Percentiles rank a stretch among this genome's conserved stretches.
Evolutionary conservation across 2,888 invertebrate species (phyloP).

Genomic region (Phytoseiulus persimilis): DNA sequence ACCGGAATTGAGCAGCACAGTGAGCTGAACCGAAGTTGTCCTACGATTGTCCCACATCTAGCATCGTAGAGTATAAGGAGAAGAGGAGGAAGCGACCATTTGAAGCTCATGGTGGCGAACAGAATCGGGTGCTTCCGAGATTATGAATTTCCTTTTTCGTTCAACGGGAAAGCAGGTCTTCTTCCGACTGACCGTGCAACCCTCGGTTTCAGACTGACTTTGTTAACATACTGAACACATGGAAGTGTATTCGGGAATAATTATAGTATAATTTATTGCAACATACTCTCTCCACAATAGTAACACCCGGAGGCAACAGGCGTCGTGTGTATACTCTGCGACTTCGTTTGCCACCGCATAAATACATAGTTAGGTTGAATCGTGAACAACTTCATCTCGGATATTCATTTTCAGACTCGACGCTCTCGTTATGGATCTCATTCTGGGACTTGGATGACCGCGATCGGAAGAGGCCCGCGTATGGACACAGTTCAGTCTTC

Average conservation of each 20-base stretch:
- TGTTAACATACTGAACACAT: no score
- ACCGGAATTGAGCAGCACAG: no score
- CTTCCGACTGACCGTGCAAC: no score
- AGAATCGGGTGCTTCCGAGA: no score
- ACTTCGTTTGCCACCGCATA: neutral
- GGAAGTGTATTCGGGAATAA: neutral
- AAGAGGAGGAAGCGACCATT: no score
- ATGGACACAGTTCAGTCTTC: neutral
- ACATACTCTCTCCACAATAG: neutral
- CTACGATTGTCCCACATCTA: no score
- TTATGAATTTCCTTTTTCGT: no score
- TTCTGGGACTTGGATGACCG: neutral
- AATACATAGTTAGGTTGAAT: neutral
- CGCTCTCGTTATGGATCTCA: neutral
- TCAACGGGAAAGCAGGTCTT: no score
- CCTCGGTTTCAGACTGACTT: no score
- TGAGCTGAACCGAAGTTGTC: no score
- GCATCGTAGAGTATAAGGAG: no score
- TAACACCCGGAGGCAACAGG: neutral
- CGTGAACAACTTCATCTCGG: neutral
- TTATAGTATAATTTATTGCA: neutral
- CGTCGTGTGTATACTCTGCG: neutral
- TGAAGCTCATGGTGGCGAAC: no score
- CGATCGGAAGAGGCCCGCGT: neutral
- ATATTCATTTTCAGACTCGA: neutral